phyloP scores from a whole-genome alignment of 2,888 invertebrate species.

The Entomobrya multifasciata region DNA sequence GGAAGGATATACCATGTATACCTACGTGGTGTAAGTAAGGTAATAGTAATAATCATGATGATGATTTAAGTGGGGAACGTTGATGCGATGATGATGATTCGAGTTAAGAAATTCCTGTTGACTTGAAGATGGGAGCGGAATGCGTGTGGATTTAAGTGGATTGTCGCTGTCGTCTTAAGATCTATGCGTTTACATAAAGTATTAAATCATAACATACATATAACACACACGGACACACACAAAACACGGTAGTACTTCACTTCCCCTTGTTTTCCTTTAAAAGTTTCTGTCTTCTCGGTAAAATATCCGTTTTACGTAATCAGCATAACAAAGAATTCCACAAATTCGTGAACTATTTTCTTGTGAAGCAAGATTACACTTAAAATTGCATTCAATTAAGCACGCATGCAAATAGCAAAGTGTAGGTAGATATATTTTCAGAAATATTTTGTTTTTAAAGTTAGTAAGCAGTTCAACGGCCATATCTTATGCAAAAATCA shows the following conservation, averaged over 20 bases:
- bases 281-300: neutral
- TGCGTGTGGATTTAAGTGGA: too few species aligned
- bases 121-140: constrained; percentile 44
- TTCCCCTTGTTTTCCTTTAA: neutral
- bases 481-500: constrained; percentile 45
- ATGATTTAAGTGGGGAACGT: neutral
- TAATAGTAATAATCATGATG: neutral
- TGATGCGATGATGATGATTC: neutral
- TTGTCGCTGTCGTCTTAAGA: neutral
- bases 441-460: neutral
- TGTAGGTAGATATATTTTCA: neutral
- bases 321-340: constrained; percentile 10
- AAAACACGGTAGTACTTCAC: neutral
- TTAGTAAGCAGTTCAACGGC: constrained; percentile 61
- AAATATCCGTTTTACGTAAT: neutral
- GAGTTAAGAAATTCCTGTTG: constrained; percentile 24
- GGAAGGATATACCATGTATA: neutral
- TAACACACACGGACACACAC: too few species aligned
- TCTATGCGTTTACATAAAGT: too few species aligned
- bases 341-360: constrained; percentile 19
- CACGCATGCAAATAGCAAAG: neutral
- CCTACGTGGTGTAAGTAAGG: constrained; percentile 11
- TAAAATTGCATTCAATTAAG: neutral
- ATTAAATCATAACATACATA: neutral
- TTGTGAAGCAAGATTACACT: neutral